Conservation (phyloP, 2,113 vertebrate species). For the Lonchura striata region DNA sequence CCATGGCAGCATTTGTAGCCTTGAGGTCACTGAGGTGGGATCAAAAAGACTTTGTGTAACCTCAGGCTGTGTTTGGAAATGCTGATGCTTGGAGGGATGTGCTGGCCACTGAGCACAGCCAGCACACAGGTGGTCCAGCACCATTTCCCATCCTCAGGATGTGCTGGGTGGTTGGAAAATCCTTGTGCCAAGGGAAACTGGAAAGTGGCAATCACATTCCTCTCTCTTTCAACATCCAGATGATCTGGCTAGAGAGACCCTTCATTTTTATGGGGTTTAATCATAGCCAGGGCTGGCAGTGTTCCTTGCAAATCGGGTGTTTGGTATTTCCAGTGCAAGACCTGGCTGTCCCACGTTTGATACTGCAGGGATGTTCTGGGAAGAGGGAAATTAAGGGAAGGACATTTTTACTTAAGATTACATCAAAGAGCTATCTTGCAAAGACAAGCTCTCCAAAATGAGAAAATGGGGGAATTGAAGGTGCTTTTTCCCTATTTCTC, state of each 20-base stretch:
- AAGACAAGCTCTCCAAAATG: not conserved
- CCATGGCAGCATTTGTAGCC: not conserved
- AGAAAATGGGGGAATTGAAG: not conserved
- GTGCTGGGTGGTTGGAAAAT: not conserved
- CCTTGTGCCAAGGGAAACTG: conserved; percentile 9
- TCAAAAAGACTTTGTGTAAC: not conserved
- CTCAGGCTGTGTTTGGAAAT: not conserved
- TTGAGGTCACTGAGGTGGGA: not conserved
- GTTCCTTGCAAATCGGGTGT: not conserved
- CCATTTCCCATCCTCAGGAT: not conserved
- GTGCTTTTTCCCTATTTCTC: not conserved
- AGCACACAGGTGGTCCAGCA: not conserved
- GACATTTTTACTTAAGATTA: not conserved
- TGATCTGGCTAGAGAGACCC: not conserved
- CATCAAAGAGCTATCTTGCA: not conserved
- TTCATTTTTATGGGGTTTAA: not conserved
- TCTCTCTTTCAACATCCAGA: not conserved
- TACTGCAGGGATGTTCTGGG: not conserved
- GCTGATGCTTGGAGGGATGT: not conserved
- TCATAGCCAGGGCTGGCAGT: not conserved
- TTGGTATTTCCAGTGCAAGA: not conserved
- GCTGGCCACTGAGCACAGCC: not conserved
- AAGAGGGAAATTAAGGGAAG: not conserved
- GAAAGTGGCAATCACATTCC: not conserved
- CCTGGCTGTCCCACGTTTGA: fast-evolving